phyloP scores from a whole-genome alignment of 1,140 invertebrate species.

The Ylistrum balloti region DNA sequence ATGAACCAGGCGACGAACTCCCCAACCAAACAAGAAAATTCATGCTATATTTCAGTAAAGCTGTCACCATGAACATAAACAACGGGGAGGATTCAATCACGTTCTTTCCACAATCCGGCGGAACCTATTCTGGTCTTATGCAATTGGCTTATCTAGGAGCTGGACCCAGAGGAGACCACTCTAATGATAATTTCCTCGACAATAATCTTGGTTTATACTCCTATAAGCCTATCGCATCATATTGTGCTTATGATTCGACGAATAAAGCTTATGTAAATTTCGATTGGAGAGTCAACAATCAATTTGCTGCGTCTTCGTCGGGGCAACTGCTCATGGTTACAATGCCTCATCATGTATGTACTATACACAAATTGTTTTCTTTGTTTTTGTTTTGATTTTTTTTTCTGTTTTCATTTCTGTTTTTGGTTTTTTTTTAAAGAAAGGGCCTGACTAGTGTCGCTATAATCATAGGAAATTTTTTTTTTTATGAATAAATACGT shows the following conservation, averaged over 20 bases:
- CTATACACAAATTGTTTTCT: too few relatives aligned
- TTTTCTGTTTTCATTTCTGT: too few relatives aligned
- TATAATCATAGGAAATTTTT: too few relatives aligned
- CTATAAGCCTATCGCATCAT: conserved; percentile 69
- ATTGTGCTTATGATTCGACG: conserved; percentile 67
- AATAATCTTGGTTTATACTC: conserved; percentile 70
- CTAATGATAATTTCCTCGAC: conserved; percentile 68
- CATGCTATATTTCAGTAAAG: conserved; percentile 72
- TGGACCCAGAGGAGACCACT: conserved; percentile 67
- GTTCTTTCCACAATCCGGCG: conserved; percentile 66
- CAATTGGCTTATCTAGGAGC: conserved; percentile 75
- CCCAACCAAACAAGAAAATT: conserved; percentile 75
- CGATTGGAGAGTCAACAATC: conserved; percentile 72
- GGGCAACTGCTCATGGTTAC: conserved; percentile 71
- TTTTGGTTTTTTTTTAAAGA: too few relatives aligned
- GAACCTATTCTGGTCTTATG: conserved; percentile 68
- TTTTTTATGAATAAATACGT: too few relatives aligned
- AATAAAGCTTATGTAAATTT: conserved; percentile 68
- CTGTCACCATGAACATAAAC: conserved; percentile 65
- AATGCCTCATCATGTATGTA: conserved; percentile 76
- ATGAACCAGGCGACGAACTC: conserved; percentile 73
- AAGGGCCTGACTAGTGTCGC: too few relatives aligned
- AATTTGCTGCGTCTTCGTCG: conserved; percentile 45
- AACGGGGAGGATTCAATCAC: conserved; percentile 55
- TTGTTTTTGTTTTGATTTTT: too few relatives aligned